phyloP scores from a whole-genome alignment of 2,797 vertebrate genomes.

The Sebastes taczanowskii region DNA sequence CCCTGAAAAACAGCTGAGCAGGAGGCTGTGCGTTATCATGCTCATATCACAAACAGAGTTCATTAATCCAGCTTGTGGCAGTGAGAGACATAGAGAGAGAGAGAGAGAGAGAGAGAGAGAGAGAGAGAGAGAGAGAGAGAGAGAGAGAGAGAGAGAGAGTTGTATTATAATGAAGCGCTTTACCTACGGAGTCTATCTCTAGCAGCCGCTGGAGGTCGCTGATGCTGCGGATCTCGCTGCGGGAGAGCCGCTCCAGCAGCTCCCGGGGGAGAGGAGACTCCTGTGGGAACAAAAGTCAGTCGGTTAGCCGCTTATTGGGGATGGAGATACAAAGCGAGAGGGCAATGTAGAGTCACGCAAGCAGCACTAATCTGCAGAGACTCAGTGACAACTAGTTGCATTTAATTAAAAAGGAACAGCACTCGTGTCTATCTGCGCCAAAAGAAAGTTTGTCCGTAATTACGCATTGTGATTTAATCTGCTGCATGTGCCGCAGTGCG shows the following conservation, averaged over 20 bases:
- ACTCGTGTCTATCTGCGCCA: neutral
- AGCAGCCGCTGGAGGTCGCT: constrained; percentile 97
- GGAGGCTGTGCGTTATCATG: neutral
- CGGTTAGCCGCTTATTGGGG: neutral
- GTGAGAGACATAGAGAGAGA: neutral
- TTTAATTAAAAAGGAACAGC: neutral
- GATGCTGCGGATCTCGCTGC: constrained; percentile 95
- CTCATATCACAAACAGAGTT: neutral
- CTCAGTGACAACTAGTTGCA: neutral
- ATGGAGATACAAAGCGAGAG: neutral
- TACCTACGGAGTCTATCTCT: constrained; percentile 97
- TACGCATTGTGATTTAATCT: constrained; percentile 11
- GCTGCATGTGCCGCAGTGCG: too few species aligned
- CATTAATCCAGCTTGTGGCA: too few species aligned
- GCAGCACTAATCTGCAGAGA: neutral
- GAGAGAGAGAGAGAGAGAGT: neutral
- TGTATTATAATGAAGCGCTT: constrained; percentile 75
- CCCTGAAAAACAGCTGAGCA: too few species aligned
- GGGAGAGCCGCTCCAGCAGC: constrained; percentile 91
- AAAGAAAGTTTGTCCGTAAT: constrained; percentile 26
- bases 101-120: neutral
- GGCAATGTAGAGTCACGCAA: neutral
- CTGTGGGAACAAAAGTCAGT: constrained; percentile 69
- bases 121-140: neutral
- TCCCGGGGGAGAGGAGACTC: constrained; percentile 92